Conservation (phyloP, 2,888 invertebrate genomes). For the Perdita meconis region DNA sequence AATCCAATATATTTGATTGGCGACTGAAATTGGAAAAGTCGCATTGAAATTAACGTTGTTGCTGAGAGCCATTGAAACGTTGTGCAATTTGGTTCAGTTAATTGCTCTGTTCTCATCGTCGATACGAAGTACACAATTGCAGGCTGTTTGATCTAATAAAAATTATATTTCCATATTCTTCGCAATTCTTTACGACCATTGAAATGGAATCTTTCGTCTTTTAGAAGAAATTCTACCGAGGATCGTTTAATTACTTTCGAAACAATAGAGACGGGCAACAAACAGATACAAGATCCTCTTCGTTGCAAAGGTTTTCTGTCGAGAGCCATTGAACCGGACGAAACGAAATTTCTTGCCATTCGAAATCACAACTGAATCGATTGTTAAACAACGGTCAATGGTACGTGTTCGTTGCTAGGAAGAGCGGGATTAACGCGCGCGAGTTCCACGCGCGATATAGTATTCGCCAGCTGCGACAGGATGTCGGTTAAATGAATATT, state of each 20-base stretch:
- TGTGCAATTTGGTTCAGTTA: background rate
- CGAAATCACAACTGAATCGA: conserved; percentile 34
- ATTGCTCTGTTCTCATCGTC: conserved; percentile 7
- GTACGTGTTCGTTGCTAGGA: conserved; percentile 14
- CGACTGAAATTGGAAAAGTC: conserved; percentile 37
- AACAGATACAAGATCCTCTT: background rate
- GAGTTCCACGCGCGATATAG: conserved; percentile 42
- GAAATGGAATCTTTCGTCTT: conserved; percentile 1
- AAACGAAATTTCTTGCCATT: conserved; percentile 25
- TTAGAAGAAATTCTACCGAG: conserved; percentile 34
- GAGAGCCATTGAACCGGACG: conserved; percentile 18
- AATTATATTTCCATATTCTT: background rate
- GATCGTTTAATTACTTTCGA: conserved; percentile 33
- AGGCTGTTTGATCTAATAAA: background rate
- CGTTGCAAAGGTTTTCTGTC: conserved; percentile 6
- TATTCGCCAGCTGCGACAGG: conserved; percentile 61
- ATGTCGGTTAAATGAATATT: conserved; percentile 57
- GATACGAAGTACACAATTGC: background rate
- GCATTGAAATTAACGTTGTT: conserved; percentile 28
- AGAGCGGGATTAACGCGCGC: conserved; percentile 51
- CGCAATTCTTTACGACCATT: conserved; percentile 28
- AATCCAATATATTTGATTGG: conserved; percentile 33
- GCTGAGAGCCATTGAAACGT: conserved; percentile 27
- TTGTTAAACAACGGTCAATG: conserved; percentile 33
- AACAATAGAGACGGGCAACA: conserved; percentile 26